phyloP scores from a whole-genome alignment of 1,140 invertebrate species.

The Euwallacea fornicatus region DNA sequence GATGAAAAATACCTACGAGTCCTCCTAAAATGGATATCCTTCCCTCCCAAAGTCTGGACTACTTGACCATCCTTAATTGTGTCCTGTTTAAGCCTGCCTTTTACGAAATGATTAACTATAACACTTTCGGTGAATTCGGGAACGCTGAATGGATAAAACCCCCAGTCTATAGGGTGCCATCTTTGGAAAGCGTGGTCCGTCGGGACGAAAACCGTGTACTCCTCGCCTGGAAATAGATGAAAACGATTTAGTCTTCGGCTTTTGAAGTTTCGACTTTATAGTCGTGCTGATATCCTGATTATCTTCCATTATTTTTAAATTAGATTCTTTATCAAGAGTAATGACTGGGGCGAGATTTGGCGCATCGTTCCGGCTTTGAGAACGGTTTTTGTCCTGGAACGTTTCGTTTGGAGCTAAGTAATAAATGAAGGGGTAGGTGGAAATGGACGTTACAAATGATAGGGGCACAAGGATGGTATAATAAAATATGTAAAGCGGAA shows the following conservation, averaged over 20 bases:
- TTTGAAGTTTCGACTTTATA: conserved; percentile 17
- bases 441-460: too few species aligned
- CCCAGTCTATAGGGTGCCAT: conserved; percentile 71
- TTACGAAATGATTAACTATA: conserved; percentile 64
- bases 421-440: too few species aligned
- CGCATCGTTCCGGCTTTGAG: background rate
- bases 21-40: conserved; percentile 59
- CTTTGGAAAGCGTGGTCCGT: conserved; percentile 66
- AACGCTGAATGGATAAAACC: conserved; percentile 69
- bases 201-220: conserved; percentile 66
- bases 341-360: background rate
- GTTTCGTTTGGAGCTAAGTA: too few species aligned
- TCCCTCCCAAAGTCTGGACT: conserved; percentile 60
- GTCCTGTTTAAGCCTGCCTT: conserved; percentile 60
- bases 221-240: conserved; percentile 54
- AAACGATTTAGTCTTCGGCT: conserved; percentile 10
- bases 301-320: conserved; percentile 1
- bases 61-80: conserved; percentile 58
- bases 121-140: conserved; percentile 65
- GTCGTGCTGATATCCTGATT: background rate
- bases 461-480: too few species aligned
- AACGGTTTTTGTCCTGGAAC: background rate
- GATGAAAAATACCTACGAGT: conserved; percentile 56
- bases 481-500: too few species aligned
- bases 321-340: background rate